Evolutionary conservation across 2,113 vertebrate genomes (phyloP), one percentile per base, ranked within the genome.

Genomic region (Hymenochirus boettgeri): DNA sequence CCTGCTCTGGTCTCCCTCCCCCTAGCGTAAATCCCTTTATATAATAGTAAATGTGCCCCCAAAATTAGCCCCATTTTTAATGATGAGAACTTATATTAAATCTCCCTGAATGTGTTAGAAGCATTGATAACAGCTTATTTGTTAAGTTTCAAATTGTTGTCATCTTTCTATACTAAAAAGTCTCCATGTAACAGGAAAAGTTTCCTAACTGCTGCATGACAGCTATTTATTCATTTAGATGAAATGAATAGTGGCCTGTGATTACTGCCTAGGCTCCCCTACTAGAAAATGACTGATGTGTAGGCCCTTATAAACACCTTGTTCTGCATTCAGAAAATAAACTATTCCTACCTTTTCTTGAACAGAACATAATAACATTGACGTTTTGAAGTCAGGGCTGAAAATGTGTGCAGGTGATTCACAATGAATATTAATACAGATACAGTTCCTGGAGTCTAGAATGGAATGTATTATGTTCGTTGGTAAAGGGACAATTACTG

Each of bases 301-400:
- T 13, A 1, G 23, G 29, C 51, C 23, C 6, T 19, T 5, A 5
- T 7, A 39, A 54, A 42, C 22, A 7, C 31, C 61, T 42, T 27
- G 25, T 42, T 25, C 26, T 31, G 18, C 22, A 39, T 52, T 18
- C 8, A 18, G 11, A 42, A n/a, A 19, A 56, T 21, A 46, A 27
- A 33, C 35, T 29, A 56, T 24, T 27, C 11, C n/a, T 33, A 8
- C n/a, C 62, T 24, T 56, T 11, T 19, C 10, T 19, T 39, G 21
- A 21, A 39, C 17, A 25, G n/a, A 15, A 58, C 54, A 66, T 66
- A 37, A 66, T 66, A 58, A 35, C 55, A 50, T 58, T 66, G 63
- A 66, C 63, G 48, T 58, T 58, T 66, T 57, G 45, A 66, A 55
- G 63, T 66, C 45, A 66, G 15, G n/a, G n/a, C 31, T n/a, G 13